Evolutionary conservation across 1,140 invertebrate genomes (phyloP), one percentile per base, ranked within the genome.

Genomic region (Meloidogyne chitwoodi): DNA sequence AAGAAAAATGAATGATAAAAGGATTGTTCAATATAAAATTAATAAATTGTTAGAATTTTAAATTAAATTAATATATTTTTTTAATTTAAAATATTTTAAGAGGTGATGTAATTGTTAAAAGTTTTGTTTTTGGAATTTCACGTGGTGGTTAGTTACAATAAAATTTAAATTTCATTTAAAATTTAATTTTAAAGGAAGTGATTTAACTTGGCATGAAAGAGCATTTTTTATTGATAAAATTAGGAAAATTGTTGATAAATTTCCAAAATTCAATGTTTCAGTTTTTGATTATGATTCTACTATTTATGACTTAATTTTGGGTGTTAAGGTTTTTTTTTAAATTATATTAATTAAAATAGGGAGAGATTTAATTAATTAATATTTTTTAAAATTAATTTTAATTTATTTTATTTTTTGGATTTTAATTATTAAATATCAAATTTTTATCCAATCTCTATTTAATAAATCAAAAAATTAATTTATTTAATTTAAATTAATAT

Each of bases 281-380:
- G 80, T 83, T 5, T 81, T 83, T 56, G 80, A 81, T 65, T 81
- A 83, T 44, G 80, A 81, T 67, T 64, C 80, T 24, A 81, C 80
- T 12, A 83, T 81, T 27, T 81, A 80, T 64, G 80, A 81, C n/a
- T 38, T 81, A n/a, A 81, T 81, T 29, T 64, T 81, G 16, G 80
- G 79, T 34, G 80, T 83, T 5, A 80, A 81, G 68, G 77, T 79
- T 41, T 14, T 14, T 27, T 14, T 31, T 14, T 14, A 27, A n/a
- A n/a, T n/a, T n/a, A n/a, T n/a, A n/a, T n/a, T n/a, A n/a, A n/a
- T n/a, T n/a, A n/a, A n/a, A n/a, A n/a, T n/a, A n/a, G n/a, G n/a
- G n/a, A n/a, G n/a, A n/a, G n/a, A n/a, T n/a, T n/a, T n/a, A n/a
- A n/a, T n/a, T n/a, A n/a, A n/a, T n/a, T n/a, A n/a, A n/a, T n/a